Evolutionary conservation across 2,888 invertebrate species (phyloP), one percentile per base, ranked within the genome.

Genomic region (Apotomis turbidana): DNA sequence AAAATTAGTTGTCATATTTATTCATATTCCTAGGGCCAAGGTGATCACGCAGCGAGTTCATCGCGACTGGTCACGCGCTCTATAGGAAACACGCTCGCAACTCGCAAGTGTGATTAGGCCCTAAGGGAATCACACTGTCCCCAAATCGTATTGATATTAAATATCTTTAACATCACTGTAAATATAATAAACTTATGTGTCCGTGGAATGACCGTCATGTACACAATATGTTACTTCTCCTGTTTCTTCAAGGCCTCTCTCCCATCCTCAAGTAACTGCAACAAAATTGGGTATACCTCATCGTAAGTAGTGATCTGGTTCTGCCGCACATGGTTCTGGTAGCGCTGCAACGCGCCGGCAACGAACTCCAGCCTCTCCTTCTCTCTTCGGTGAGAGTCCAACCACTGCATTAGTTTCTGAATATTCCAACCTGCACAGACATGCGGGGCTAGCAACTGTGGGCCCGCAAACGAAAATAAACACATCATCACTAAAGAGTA

Each of bases 391-490:
- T 99, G 98, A 15, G 96, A 95, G 81, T 98, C 97, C 76, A 99
- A 87, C 99, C 99, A 99, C 74, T 96, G 96, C 74, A 97, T 97
- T 70, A 98, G 94, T 78, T 97, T 95, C 74, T 96, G 96, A 49
- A 97, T 94, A 3, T 97, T 97, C 98, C 98, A 99, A 51, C 97
- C 97, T 4, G 97, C 97, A 76, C 97, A 97, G 82, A 97, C 94
- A 87, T 99, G 98, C 0, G 99, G 99, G 59, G 98, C 97, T 69
- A 96, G 94, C 62, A 99, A 88, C 78, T 98, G 97, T 8, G 94
- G 89, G 0, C 97, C 97, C 4, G 96, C 97, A 80, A 95, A 95
- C 1, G 97, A 97, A 89, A 98, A 98, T 70, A 99, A 87, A 82
- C 97, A 95, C 87, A 98, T 96, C 80, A 98, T 94, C 3, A 97